Evolutionary conservation across 2,113 vertebrate genomes (phyloP).

Genomic region (Halichoeres trimaculatus): DNA sequence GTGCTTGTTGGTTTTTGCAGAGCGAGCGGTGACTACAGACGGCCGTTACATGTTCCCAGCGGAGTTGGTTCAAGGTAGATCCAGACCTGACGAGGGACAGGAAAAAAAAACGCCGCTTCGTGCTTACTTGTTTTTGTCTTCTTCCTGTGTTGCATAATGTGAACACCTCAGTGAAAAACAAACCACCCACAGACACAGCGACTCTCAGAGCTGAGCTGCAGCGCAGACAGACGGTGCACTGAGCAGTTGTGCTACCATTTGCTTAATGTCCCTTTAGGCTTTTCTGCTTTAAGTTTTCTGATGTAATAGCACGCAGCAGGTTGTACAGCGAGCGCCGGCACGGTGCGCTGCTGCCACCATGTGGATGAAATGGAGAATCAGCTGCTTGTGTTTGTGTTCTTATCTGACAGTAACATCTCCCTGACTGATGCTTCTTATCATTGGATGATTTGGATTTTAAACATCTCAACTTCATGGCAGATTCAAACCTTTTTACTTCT

Average conservation of each 20-base stretch:
- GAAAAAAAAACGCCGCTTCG: constrained; percentile 4
- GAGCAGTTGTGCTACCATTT: constrained; percentile 63
- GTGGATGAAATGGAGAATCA: constrained; percentile 53
- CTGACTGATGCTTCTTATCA: constrained; percentile 41
- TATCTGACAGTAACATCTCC: constrained; percentile 15
- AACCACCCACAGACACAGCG: constrained; percentile 45
- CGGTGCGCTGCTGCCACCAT: constrained; percentile 69
- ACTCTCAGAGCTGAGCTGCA: constrained; percentile 32
- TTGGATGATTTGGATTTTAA: neutral
- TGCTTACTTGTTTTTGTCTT: constrained; percentile 59
- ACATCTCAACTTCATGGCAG: neutral
- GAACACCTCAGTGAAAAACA: constrained; percentile 41
- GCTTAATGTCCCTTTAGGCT: constrained; percentile 73
- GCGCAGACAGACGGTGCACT: constrained; percentile 16
- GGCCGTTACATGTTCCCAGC: constrained; percentile 92
- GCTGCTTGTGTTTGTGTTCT: neutral
- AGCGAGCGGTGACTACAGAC: constrained; percentile 91
- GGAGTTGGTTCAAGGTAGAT: constrained; percentile 89
- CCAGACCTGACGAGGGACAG: constrained; percentile 17
- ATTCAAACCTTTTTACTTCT: neutral
- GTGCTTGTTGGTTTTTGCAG: constrained; percentile 85
- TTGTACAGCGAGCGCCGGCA: constrained; percentile 44
- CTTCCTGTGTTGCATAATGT: constrained; percentile 52
- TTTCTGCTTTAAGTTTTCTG: constrained; percentile 77
- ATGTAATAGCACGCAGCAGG: constrained; percentile 74